A percentile compares a stretch with the other conserved stretches of the same genome.
Conservation (phyloP, 2,797 vertebrate species). For the Platyrinchus mystaceus region DNA sequence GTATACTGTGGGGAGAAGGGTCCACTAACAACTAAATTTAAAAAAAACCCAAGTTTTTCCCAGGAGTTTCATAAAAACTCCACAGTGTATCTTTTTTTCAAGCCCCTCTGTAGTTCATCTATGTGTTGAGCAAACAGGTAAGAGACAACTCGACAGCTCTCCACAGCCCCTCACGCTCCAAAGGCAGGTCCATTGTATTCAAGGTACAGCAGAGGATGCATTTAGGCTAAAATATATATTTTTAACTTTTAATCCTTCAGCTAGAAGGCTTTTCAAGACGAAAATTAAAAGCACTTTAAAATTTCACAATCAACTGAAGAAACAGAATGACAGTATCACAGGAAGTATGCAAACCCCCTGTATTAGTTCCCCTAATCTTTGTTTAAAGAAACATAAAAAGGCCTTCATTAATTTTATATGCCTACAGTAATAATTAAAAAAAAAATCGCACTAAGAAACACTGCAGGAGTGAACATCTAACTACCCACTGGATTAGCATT, state of each 20-base stretch:
- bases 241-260: neutral
- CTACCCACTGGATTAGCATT: neutral
- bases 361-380: neutral
- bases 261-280: neutral
- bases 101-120: accelerated
- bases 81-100: neutral
- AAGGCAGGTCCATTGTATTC: accelerated
- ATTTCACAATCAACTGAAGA: neutral
- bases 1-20: accelerated
- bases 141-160: neutral
- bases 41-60: neutral
- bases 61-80: neutral
- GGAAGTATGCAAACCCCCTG: neutral
- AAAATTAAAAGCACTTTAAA: neutral
- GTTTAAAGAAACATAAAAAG: neutral
- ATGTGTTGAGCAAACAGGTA: neutral
- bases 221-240: neutral
- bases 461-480: neutral
- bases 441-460: neutral
- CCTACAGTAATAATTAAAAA: neutral
- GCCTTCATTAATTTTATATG: neutral
- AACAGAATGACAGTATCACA: neutral
- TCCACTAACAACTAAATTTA: neutral
- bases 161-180: neutral
- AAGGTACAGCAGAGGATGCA: neutral